Conservation (phyloP, 2,113 vertebrate genomes). For the Athene cunicularia region DNA sequence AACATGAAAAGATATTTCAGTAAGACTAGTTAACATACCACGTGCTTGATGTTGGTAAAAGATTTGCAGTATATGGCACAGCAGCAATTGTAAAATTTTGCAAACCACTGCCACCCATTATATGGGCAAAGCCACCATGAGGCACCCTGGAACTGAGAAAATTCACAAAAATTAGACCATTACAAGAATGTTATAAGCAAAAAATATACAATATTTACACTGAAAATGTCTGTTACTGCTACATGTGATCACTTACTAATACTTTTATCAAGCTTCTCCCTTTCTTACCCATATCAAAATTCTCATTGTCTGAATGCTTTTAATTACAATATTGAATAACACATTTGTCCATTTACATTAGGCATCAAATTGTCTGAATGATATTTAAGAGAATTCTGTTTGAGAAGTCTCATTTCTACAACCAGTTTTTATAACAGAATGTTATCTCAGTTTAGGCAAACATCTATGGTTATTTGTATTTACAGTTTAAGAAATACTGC, state of each 20-base stretch:
- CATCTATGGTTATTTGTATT: not conserved
- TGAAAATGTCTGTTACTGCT: not conserved
- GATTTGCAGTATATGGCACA: conserved; percentile 91
- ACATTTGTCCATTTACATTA: not conserved
- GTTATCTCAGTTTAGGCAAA: not conserved
- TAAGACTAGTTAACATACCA: conserved; percentile 80
- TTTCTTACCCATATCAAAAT: not conserved
- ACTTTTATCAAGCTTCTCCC: not conserved
- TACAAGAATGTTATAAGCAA: not conserved
- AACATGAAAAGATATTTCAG: not conserved
- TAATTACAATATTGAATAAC: not conserved
- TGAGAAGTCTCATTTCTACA: not conserved
- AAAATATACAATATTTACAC: not conserved
- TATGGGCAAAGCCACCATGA: conserved; percentile 95
- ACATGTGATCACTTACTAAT: not conserved
- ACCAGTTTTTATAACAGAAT: not conserved
- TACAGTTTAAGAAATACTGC: not conserved
- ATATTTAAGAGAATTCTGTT: not conserved
- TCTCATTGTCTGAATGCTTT: not conserved
- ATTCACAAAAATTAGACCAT: not conserved
- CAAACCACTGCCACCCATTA: conserved; percentile 96
- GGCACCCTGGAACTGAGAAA: conserved; percentile 92
- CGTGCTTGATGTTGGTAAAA: conserved; percentile 95
- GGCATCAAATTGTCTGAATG: not conserved
- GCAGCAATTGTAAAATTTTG: conserved; percentile 97